These are phyloP conservation scores for Idaea biselata DNA, from an alignment of 2,888 invertebrate species.

Conservation along the genomic window DNA sequence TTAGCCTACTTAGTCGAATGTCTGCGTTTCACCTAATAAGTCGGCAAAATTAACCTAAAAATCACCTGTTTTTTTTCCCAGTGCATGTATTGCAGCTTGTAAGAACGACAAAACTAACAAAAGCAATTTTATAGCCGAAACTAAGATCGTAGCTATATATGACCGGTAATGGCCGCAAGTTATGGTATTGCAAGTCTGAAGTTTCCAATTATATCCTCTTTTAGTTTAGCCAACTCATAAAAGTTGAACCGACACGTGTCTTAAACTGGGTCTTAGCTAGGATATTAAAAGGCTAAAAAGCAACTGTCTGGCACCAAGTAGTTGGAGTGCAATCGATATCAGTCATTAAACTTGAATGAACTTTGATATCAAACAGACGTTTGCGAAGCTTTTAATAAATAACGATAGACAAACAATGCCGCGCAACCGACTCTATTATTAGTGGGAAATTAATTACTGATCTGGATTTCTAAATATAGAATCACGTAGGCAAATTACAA, in stretches of 20 bases:
- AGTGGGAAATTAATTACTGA: neutral
- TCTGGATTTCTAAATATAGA: neutral
- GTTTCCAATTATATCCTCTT: constrained; percentile 76
- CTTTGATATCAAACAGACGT: constrained; percentile 30
- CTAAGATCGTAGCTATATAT: constrained; percentile 52
- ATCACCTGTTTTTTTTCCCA: too few relatives aligned
- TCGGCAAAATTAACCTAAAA: too few relatives aligned
- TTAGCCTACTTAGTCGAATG: too few relatives aligned
- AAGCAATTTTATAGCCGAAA: constrained; percentile 55
- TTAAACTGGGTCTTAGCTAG: constrained; percentile 45
- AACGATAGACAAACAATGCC: constrained; percentile 30
- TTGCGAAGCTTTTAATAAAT: constrained; percentile 30
- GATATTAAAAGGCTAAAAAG: constrained; percentile 38
- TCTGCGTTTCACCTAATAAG: too few relatives aligned
- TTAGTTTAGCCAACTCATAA: constrained; percentile 72
- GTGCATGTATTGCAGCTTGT: constrained; percentile 3
- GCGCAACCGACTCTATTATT: constrained; percentile 26
- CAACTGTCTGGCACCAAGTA: constrained; percentile 20
- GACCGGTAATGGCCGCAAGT: constrained; percentile 34
- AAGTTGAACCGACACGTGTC: constrained; percentile 67
- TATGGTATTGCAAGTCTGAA: constrained; percentile 56
- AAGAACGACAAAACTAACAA: neutral
- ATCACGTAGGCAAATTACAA: neutral
- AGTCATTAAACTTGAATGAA: constrained; percentile 31
- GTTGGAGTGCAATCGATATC: constrained; percentile 29